Evolutionary conservation across 2,888 invertebrate genomes (phyloP).

Genomic region (Hydriomena furcata): DNA sequence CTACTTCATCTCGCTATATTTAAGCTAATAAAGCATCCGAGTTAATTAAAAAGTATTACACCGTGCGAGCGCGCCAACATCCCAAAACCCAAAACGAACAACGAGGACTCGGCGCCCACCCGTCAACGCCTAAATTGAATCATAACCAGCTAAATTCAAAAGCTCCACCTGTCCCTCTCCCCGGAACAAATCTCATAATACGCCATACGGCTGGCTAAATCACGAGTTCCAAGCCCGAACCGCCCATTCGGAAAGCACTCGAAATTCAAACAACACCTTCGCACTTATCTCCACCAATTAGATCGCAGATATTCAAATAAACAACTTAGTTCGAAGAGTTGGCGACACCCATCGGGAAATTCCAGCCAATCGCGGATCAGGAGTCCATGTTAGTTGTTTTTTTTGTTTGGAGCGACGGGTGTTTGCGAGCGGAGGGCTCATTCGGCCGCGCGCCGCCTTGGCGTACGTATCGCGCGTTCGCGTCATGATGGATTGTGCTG

Average conservation of each 20-base stretch:
- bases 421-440: slow-evolving; percentile 59
- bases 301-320: slow-evolving; percentile 53
- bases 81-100: slow-evolving; percentile 62
- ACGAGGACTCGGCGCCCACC: slow-evolving; percentile 52
- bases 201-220: slow-evolving; percentile 71
- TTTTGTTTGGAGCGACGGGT: slow-evolving; percentile 58
- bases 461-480: slow-evolving; percentile 78
- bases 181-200: slow-evolving; percentile 57
- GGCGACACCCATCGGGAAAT: slow-evolving; percentile 57
- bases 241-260: slow-evolving; percentile 75
- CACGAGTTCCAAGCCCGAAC: slow-evolving; percentile 63
- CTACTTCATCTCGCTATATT: slow-evolving; percentile 67
- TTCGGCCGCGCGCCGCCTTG: slow-evolving; percentile 80
- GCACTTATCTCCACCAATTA: slow-evolving; percentile 59
- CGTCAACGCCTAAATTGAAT: slow-evolving; percentile 75
- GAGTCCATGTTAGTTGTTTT: slow-evolving; percentile 73
- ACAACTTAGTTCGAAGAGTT: slow-evolving; percentile 54
- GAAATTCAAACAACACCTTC: slow-evolving; percentile 72
- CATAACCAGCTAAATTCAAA: slow-evolving; percentile 67
- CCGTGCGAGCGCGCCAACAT: slow-evolving; percentile 51
- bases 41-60: slow-evolving; percentile 78
- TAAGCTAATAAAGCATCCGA: slow-evolving; percentile 83
- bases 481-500: slow-evolving; percentile 79
- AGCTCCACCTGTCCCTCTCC: slow-evolving; percentile 52
- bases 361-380: slow-evolving; percentile 60